Evolutionary conservation across 2,113 vertebrate genomes (phyloP), one percentile per base, ranked within the genome.

Genomic region (Istiophorus platypterus): DNA sequence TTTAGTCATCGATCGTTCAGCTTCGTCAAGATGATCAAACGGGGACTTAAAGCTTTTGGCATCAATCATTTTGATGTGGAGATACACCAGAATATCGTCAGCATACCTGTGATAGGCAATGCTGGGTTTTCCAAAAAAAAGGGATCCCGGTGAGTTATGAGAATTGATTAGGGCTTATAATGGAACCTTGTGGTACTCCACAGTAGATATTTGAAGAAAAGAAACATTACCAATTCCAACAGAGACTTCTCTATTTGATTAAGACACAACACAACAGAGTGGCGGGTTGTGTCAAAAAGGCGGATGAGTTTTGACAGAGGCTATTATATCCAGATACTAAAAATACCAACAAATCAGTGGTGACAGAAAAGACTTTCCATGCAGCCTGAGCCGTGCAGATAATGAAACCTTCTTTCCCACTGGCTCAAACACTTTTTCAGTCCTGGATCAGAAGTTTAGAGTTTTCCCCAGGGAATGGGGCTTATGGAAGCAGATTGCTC

Each of bases 401-500:
- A 17, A 58, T 52, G 18, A 22, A 56, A 58, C 62, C 4, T 10
- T 0, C 24, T 65, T 65, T 31, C 49, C 20, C 49, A 51, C 18
- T 2, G 22, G 49, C 49, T 51, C 49, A 51, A 18, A 22, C 49
- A n/a, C 20, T 22, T 49, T 72, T 41, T 58, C 42, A 62, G 57
- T 18, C 0, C 0, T 7, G 52, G 13, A 52, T 79, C 9, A 64
- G 41, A 67, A 20, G 22, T 69, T 76, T 57, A 13, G 2, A 5
- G 29, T 24, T 66, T 72, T 22, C 67, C 70, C 31, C 18, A 6
- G 65, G 0, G 52, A 42, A 51, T 31, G 2, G 34, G 52, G 84
- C 27, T 68, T 66, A 61, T 39, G 34, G 58, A 76, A 17, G 58
- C 64, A 7, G 47, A 59, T 62, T 66, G 45, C 11, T 72, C 2